Percentiles rank a stretch among this genome's conserved stretches.
Evolutionary conservation across 2,113 vertebrate genomes (phyloP).

Genomic region (Dissostichus mawsoni): DNA sequence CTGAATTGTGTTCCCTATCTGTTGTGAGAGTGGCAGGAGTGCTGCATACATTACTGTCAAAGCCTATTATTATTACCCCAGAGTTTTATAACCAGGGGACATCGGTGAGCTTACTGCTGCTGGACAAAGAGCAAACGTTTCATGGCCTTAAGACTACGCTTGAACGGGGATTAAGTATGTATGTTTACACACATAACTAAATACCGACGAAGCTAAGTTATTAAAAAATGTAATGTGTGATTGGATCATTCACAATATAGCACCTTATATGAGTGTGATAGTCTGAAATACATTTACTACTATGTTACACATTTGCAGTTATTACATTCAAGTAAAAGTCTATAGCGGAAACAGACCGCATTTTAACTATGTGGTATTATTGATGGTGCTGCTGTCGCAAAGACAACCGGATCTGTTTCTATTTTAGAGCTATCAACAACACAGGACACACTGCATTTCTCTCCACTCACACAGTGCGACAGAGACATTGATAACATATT

Average conservation of each 20-base stretch:
- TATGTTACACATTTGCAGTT: neutral
- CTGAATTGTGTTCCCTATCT: neutral
- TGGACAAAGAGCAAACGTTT: neutral
- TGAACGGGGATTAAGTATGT: neutral
- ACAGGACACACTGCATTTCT: too few species aligned
- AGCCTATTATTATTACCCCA: constrained; percentile 1
- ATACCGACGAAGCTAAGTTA: neutral
- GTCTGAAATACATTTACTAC: neutral
- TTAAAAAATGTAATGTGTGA: neutral
- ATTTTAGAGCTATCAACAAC: too few species aligned
- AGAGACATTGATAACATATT: too few species aligned
- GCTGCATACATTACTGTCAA: constrained; percentile 18
- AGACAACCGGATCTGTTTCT: too few species aligned
- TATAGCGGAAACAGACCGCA: too few species aligned
- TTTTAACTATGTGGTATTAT: too few species aligned
- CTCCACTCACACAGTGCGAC: too few species aligned
- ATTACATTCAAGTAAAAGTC: neutral
- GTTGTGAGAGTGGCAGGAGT: constrained; percentile 1
- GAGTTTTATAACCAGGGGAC: neutral
- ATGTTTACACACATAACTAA: neutral
- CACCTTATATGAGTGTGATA: neutral
- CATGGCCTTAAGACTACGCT: neutral
- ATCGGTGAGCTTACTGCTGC: neutral
- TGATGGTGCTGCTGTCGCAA: too few species aligned
- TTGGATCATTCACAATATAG: neutral